Base-by-base conservation (phyloP, 2,113 vertebrate species). In the Laterallus jamaicensis region DNA sequence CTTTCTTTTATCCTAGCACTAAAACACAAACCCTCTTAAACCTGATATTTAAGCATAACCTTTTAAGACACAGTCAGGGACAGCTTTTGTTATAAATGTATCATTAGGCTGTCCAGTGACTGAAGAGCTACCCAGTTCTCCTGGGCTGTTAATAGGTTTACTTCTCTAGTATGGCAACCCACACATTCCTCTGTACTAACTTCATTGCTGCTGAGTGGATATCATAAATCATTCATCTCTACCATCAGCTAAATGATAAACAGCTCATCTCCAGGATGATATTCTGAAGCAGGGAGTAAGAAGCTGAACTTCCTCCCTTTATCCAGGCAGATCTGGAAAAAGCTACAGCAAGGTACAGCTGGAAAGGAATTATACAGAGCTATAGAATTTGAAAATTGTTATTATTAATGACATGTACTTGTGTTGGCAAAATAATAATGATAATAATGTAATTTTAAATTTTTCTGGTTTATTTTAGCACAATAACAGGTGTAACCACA, bases 91-190 rank as follows among this genome's bases (percentile, higher is more conserved):
- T 68, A 50, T 35, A 52, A 59, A 8, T 18, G 37, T 47, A 44
- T 74, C 55, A 31, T 82, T 89, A 81, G 92, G 42, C 22, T 83
- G 67, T 70, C 78, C 31, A 64, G 24, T 63, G 69, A 70, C 32
- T 60, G 64, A 59, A 63, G 21, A 62, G 60, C 80, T 70, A 77
- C 4, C 3, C 67, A 56, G 50, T 90, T 88, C 81, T 70, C 55
- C 64, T 28, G 15, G 2, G 1, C 31, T 37, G 58, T 64, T 75
- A 78, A 86, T 70, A 67, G 47, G 68, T 86, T 92, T 81, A 79
- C 44, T 86, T 15, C 3, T 83, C 2, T 21, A 50, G 55, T 37
- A n/a, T 0, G 0, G 63, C 39, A 83, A 20, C 19, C 58, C 35
- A 74, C 12, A 5, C 28, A 8, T 85, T 64, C 22, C 37, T 15